phyloP scores from a whole-genome alignment of 2,888 invertebrate genomes.

The Lochmaea crataegi region DNA sequence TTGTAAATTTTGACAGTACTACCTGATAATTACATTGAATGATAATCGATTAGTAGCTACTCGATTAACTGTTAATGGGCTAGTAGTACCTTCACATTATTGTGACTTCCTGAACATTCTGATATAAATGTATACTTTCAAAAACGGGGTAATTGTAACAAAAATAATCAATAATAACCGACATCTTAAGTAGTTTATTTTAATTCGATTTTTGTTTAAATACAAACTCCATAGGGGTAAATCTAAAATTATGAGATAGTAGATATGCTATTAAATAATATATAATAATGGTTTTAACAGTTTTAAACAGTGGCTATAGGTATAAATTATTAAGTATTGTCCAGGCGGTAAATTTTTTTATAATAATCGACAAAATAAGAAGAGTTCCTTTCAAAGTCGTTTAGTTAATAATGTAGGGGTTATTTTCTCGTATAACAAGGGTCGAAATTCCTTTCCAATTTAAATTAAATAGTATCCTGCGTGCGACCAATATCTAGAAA shows the following conservation, averaged over 20 bases:
- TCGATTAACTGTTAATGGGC: too few species aligned
- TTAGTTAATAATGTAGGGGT: constrained; percentile 6
- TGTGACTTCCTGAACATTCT: constrained; percentile 39
- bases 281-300: neutral
- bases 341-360: neutral
- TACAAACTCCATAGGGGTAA: constrained; percentile 18
- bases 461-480: constrained; percentile 18
- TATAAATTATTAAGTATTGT: neutral
- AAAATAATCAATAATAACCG: constrained; percentile 29
- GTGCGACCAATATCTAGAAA: constrained; percentile 40
- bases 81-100: constrained; percentile 23
- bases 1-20: too few species aligned
- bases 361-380: neutral
- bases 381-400: constrained; percentile 11
- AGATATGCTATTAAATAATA: neutral
- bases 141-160: constrained; percentile 13
- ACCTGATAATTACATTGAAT: too few species aligned
- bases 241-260: constrained; percentile 1
- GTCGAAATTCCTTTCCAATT: constrained; percentile 25
- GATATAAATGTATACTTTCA: constrained; percentile 13
- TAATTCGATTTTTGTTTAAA: constrained; percentile 1
- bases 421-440: constrained; percentile 21
- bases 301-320: neutral
- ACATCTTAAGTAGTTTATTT: constrained; percentile 16
- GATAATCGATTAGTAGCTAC: too few species aligned